Evolutionary conservation across 1,140 invertebrate genomes (phyloP).

Genomic region (Formica selysi): DNA sequence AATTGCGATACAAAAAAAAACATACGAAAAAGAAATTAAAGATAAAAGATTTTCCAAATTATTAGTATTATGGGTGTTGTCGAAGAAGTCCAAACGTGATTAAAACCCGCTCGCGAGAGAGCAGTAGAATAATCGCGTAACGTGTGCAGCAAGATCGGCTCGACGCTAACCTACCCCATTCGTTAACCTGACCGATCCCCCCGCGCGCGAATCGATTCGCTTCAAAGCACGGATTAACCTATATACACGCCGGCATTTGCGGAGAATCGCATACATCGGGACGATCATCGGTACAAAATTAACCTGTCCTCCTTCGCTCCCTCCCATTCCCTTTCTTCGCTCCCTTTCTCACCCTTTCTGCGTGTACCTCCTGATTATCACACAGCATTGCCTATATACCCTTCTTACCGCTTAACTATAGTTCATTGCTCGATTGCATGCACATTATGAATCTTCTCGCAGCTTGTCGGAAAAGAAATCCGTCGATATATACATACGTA

Average conservation of each 20-base stretch:
- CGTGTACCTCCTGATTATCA: conserved; percentile 27
- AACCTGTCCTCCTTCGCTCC: conserved; percentile 54
- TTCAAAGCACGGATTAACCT: conserved; percentile 76
- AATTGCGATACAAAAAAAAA: too few relatives aligned
- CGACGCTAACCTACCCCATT: conserved; percentile 75
- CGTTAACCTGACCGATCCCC: conserved; percentile 74
- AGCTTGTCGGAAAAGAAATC: not conserved
- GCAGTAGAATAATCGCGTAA: conserved; percentile 30
- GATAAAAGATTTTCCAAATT: not conserved
- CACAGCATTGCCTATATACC: not conserved
- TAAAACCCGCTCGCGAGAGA: conserved; percentile 4
- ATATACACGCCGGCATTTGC: conserved; percentile 70
- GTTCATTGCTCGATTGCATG: conserved; percentile 35
- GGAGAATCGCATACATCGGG: conserved; percentile 57
- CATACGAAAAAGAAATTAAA: too few relatives aligned
- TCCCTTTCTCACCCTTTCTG: conserved; percentile 39
- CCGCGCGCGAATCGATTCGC: conserved; percentile 74
- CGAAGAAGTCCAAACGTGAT: not conserved
- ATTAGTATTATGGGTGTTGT: not conserved
- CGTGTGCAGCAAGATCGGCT: conserved; percentile 52
- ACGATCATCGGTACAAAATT: conserved; percentile 73
- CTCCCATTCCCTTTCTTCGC: conserved; percentile 14
- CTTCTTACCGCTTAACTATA: not conserved
- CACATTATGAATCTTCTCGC: conserved; percentile 25
- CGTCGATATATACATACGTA: not conserved